Evolutionary conservation across 2,113 vertebrate species (phyloP), one percentile per base, ranked within the genome.

Genomic region (Casuarius casuarius): DNA sequence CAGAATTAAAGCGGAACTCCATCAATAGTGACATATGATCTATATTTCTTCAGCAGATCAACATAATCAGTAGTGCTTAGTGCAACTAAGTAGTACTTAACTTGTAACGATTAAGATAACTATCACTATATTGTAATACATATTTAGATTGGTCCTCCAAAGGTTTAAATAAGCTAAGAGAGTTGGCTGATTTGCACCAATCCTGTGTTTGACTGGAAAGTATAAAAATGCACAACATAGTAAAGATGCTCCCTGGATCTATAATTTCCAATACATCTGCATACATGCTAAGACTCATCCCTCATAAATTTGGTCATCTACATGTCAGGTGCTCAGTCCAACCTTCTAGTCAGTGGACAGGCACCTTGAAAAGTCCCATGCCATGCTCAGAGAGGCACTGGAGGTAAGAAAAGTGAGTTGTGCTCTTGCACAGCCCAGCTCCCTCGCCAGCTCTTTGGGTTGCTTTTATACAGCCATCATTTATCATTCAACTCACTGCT

Each of bases 241-340:
- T 38, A 46, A 67, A 62, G 25, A 28, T 52, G 26, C 3, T 63
- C 48, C 5, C 6, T 84, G 63, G 70, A 26, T 25, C 65, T 71
- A 9, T 33, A 77, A 35, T 81, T 84, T 87, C 25, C 17, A 54
- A 21, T 62, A 44, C 21, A 51, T 67, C 56, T 84, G 46, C 31
- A 56, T 12, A n/a, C 0, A 0, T 10, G 2, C 1, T 84, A 75
- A 49, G 8, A 51, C 54, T 46, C 73, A 65, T 42, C 9, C 59
- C 33, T 59, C 12, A 9, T 46, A 91, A 72, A 78, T 84, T 49
- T 58, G 14, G 10, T 77, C 29, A 74, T 26, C 33, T 84, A 73
- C 66, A 26, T 33, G 16, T 14, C 25, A 38, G 20, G 8, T 74
- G 17, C 5, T 87, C 29, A 40, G 40, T 58, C 23, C 35, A 80